phyloP scores from a whole-genome alignment of 2,888 invertebrate species.

The Atrina japonica region DNA sequence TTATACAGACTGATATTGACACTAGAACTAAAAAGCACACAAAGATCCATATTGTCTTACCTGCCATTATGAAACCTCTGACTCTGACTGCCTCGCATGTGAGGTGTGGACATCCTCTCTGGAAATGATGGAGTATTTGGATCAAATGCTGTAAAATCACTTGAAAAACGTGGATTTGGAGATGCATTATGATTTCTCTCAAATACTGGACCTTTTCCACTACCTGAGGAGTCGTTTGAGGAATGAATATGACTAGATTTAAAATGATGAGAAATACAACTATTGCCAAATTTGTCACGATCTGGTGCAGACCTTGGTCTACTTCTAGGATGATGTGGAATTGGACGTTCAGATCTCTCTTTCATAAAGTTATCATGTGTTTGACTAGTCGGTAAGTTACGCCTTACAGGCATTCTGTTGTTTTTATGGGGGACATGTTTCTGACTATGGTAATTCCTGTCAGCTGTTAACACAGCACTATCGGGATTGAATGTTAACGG shows the following conservation, averaged over 20 bases:
- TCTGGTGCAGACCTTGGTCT: constrained; percentile 21
- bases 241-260: constrained; percentile 40
- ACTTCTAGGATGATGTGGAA: constrained; percentile 9
- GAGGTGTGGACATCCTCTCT: neutral
- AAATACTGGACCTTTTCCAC: constrained; percentile 14
- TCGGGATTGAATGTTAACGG: constrained; percentile 24
- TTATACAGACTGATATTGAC: too few species aligned
- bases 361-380: too few species aligned
- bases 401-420: neutral
- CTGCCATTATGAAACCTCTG: constrained; percentile 16
- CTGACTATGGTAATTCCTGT: neutral
- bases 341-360: neutral
- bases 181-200: constrained; percentile 3
- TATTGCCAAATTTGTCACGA: constrained; percentile 6
- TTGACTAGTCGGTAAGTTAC: neutral
- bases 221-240: constrained; percentile 32
- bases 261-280: constrained; percentile 24
- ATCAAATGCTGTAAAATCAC: constrained; percentile 39
- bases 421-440: neutral
- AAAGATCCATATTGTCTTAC: too few species aligned
- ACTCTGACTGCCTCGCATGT: constrained; percentile 1
- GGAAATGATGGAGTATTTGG: constrained; percentile 15
- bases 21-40: too few species aligned
- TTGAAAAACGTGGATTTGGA: constrained; percentile 24
- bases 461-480: constrained; percentile 7